Base-by-base conservation (phyloP, 2,888 invertebrate genomes). In the Drosophila sordidapex region DNA sequence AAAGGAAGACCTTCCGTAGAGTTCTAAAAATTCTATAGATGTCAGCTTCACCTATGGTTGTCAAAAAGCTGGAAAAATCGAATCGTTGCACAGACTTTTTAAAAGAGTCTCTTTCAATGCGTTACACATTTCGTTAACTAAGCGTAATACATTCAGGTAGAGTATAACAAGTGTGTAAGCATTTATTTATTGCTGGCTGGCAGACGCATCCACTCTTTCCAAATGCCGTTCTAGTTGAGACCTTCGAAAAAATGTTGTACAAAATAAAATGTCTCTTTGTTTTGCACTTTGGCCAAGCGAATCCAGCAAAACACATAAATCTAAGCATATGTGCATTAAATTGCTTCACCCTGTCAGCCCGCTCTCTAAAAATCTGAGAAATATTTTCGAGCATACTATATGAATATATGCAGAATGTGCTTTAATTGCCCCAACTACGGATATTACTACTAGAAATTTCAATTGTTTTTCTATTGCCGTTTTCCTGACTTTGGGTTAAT, bases 251-350 rank as follows among this genome's bases (percentile, higher is more conserved):
- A 74, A 66, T 78, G 67, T 76, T 79, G 60, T 77, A 83, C 79
- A 79, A 88, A 86, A 77, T 87, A 86, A 87, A 88, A 88, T 87
- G 87, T 87, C 81, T 82, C 85, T 83, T 88, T 87, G 87, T 87
- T 88, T 87, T 87, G 75, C 74, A 76, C 88, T 82, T 74, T 74
- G 75, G 65, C 83, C 73, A 86, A 75, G 80, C 82, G 79, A 76
- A 81, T 81, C 77, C 75, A 76, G 52, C 79, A 83, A 87, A 89
- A 87, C 82, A 87, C 88, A 87, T 87, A 87, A 87, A 87, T 87
- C 87, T 88, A 82, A 72, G 87, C 85, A 85, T 85, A 85, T 87
- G 87, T 87, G 85, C 82, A 89, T 81, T 82, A 89, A 81, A 84
- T 89, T 86, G 82, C 69, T 58, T 43, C 31, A 49, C 25, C 68